Evolutionary conservation across 2,888 invertebrate species (phyloP), one percentile per base, ranked within the genome.

Genomic region (Nemapogon koenigi): DNA sequence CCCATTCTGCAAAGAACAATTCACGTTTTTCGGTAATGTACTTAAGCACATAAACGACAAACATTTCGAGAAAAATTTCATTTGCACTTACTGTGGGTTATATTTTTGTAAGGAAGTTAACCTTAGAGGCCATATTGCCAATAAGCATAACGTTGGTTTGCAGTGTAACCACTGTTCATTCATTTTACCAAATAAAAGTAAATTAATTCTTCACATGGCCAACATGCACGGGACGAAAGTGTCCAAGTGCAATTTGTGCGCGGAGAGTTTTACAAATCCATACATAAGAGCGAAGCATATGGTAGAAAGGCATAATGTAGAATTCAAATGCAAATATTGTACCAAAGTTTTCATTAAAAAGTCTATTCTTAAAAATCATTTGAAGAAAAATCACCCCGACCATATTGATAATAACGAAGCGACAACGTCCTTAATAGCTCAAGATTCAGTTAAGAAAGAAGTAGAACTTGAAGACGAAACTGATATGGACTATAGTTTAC

Each of bases 301-400:
- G 44, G 50, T 66, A 0, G 48, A 49, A 2, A 49, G 42, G 0
- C 76, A 75, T 18, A 54, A 50, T 1, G 53, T 55, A 0, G 75
- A 76, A 0, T 60, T 68, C 28, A 62, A 61, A 36, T 73, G 73
- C 35, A 40, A 50, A 0, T 59, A 62, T 28, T 73, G 73, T 29
- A 58, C 55, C 1, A 62, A 59, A 35, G 35, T 62, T 2, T 73
- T 70, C 31, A 58, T 59, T 1, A 63, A 59, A 35, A 64, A 71
- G 43, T 69, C 68, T 0, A 54, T 56, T 15, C 62, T 71, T 61
- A 51, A 58, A 0, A 63, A 64, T 33, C 75, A 73, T 37, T 47
- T 71, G 1, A 52, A 63, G 29, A 51, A 68, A 6, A 53, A 55
- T 7, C 73, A 73, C 47, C 65, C 69, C 41, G 73, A 73, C 45